Evolutionary conservation across 2,113 vertebrate species (phyloP).

Genomic region (Erinaceus europaeus): DNA sequence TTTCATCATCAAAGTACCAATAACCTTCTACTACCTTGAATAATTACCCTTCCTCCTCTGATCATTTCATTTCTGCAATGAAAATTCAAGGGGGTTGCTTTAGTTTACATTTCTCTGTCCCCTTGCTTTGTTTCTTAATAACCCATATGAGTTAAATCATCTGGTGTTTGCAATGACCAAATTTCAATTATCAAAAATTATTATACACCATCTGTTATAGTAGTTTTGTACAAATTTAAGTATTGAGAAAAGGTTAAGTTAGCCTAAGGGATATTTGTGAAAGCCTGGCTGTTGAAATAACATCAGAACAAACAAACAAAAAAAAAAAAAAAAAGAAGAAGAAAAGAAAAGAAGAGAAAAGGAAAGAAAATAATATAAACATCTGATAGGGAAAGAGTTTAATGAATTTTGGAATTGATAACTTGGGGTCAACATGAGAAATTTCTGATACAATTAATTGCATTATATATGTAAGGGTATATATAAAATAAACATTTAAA

Average conservation of each 20-base stretch:
- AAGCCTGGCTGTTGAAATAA: background rate
- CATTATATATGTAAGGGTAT: background rate
- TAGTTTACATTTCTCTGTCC: no score
- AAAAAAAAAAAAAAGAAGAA: no score
- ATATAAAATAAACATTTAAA: background rate
- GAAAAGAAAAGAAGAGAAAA: no score
- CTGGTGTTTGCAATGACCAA: no score
- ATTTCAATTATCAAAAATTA: background rate
- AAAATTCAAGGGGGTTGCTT: no score
- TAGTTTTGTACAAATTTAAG: background rate
- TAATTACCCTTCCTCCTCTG: no score
- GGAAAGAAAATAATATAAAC: no score
- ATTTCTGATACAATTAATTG: background rate
- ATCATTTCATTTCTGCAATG: no score
- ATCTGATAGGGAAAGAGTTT: background rate
- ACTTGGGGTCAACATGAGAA: background rate
- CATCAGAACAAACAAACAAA: background rate
- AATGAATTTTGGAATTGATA: background rate
- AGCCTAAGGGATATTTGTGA: background rate
- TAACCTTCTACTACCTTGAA: no score
- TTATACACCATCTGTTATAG: background rate
- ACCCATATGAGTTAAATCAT: no score
- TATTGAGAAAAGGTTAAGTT: background rate
- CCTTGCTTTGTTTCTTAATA: no score
- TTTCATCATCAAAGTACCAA: no score